Base-by-base conservation (phyloP, 1,140 invertebrate genomes). In the Heliconius himera region DNA sequence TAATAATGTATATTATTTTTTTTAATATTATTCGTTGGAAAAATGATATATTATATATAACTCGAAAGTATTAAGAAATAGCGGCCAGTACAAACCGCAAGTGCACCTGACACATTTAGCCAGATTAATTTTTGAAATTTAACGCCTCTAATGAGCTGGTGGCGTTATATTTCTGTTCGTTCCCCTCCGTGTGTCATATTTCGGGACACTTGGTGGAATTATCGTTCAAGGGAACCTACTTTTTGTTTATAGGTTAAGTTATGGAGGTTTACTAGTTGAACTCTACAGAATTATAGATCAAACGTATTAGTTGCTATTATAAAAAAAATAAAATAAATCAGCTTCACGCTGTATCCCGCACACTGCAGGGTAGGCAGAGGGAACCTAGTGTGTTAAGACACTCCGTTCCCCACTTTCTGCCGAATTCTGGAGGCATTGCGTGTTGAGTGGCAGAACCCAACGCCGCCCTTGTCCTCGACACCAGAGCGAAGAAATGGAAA, bases 81-180 rank as follows among this genome's bases (percentile, higher is more conserved):
- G 60, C 60, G 60, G 26, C 26, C 22, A 66, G 60, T 66, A 1
- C 9, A 13, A 66, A 66, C 60, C 60, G 22, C 60, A 66, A 66
- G 60, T 29, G 60, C 60, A 66, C 60, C 60, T 66, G 60, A 66
- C 60, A 66, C 60, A 66, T 66, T 66, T 66, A 29, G 26, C 60
- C 60, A 66, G 60, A 66, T 66, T 66, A 66, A 66, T 66, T 66
- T 29, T 66, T 66, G 60, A 66, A 66, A 66, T 66, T 26, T 66
- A 66, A 66, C 60, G 60, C 60, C 60, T 66, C 60, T 66, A 66
- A 66, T 66, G 26, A 66, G 22, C 4, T 66, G 13, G 3, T 29
- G 3, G 60, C 60, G 22, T 29, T 66, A 29, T 66, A 66, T 66
- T 66, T 26, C 60, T 26, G 22, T 29, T 26, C 60, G 13, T 26